phyloP scores from a whole-genome alignment of 2,888 invertebrate genomes.

The Scaeva pyrastri region DNA sequence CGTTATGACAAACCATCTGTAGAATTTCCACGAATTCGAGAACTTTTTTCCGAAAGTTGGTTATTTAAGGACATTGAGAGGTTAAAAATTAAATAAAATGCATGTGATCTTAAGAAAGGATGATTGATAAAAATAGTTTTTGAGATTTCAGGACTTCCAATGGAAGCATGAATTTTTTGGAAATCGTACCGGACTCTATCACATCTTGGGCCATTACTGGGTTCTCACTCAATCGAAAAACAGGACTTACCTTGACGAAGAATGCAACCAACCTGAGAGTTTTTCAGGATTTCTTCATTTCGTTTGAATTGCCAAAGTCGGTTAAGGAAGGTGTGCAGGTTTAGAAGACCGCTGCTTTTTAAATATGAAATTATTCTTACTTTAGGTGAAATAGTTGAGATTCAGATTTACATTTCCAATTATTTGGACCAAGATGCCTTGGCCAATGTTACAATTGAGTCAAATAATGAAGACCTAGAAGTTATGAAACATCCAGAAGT shows the following conservation, averaged over 20 bases:
- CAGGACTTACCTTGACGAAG: slow-evolving; percentile 89
- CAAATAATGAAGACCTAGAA: slow-evolving; percentile 85
- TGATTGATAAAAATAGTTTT: background rate
- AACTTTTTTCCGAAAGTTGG: slow-evolving; percentile 89
- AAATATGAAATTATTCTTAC: background rate
- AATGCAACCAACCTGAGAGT: slow-evolving; percentile 87
- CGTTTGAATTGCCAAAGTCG: slow-evolving; percentile 90
- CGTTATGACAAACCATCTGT: slow-evolving; percentile 29
- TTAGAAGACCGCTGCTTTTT: background rate
- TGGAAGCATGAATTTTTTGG: slow-evolving; percentile 83
- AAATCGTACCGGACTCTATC: slow-evolving; percentile 89
- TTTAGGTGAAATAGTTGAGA: slow-evolving; percentile 87
- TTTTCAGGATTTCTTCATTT: slow-evolving; percentile 90
- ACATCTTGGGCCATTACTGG: slow-evolving; percentile 93
- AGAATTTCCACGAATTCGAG: slow-evolving; percentile 82
- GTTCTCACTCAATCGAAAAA: slow-evolving; percentile 89
- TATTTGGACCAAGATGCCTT: slow-evolving; percentile 87
- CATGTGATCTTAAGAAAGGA: background rate
- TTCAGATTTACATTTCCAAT: slow-evolving; percentile 90
- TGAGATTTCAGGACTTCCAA: slow-evolving; percentile 43
- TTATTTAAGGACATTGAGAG: slow-evolving; percentile 85
- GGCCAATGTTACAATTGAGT: slow-evolving; percentile 88
- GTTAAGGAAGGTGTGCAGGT: slow-evolving; percentile 86
- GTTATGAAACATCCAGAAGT: slow-evolving; percentile 22
- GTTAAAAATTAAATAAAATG: slow-evolving; percentile 28